Conservation (phyloP, 1,140 invertebrate species). For the Aradophagus sp. region DNA sequence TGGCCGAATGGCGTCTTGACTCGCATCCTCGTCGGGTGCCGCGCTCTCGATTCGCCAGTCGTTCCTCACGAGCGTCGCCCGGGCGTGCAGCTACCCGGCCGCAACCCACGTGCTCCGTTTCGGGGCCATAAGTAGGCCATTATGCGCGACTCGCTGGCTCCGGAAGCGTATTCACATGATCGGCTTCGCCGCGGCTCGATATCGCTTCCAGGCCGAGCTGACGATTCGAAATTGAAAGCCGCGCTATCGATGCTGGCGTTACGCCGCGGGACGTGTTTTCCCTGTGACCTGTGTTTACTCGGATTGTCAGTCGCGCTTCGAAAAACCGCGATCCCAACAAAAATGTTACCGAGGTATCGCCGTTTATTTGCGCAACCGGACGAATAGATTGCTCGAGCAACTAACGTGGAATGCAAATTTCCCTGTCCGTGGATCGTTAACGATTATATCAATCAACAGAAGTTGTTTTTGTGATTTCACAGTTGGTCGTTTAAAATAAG, state of each 20-base stretch:
- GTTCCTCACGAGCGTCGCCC: conserved; percentile 40
- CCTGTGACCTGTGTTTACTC: conserved; percentile 33
- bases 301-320: conserved; percentile 15
- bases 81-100: conserved; percentile 18
- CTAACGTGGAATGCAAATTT: no score
- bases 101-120: conserved; percentile 32
- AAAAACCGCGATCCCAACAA: no score
- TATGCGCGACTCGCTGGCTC: conserved; percentile 51
- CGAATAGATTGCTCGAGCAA: no score
- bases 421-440: no score
- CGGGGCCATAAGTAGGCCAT: conserved; percentile 55
- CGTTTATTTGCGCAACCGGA: no score
- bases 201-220: conserved; percentile 36
- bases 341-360: no score
- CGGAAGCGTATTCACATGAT: conserved; percentile 48
- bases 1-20: conserved; percentile 48
- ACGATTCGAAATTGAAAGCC: conserved; percentile 46
- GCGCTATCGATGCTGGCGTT: conserved; percentile 42
- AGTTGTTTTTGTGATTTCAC: no score
- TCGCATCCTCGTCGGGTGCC: conserved; percentile 46
- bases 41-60: conserved; percentile 41
- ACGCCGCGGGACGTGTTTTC: conserved; percentile 27
- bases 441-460: no score
- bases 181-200: conserved; percentile 43
- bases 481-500: no score